Percentiles rank a stretch among this genome's conserved stretches.
phyloP scores from a whole-genome alignment of 2,113 vertebrate genomes.

The Lepisosteus oculatus region DNA sequence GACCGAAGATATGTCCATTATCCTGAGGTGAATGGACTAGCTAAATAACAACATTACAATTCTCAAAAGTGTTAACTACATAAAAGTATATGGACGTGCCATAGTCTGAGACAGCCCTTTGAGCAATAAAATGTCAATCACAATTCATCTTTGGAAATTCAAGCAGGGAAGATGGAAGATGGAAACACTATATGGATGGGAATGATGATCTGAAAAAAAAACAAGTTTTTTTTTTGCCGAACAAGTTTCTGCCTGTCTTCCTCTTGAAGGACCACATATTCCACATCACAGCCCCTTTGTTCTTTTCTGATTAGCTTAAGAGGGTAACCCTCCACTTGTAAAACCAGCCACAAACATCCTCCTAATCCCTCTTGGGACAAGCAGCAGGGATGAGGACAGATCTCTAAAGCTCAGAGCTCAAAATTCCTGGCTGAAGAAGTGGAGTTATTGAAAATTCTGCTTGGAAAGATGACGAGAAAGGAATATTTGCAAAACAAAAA shows the following conservation, averaged over 20 bases:
- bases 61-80: neutral
- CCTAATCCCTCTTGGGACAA: constrained; percentile 1
- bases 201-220: no score
- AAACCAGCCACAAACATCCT: neutral
- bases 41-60: no score
- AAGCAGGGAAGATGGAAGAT: neutral
- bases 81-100: no score
- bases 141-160: neutral
- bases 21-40: no score
- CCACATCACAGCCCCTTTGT: constrained; percentile 49
- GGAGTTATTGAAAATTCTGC: neutral
- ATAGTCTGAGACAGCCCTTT: neutral
- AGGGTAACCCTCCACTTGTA: neutral
- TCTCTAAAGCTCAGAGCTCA: neutral
- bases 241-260: neutral
- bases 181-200: no score
- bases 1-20: no score
- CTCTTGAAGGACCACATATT: constrained; percentile 45
- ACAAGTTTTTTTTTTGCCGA: neutral
- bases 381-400: neutral
- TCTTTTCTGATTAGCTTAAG: constrained; percentile 5
- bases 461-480: neutral
- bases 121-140: neutral
- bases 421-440: neutral
- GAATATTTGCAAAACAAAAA: neutral